Evolutionary conservation across 2,888 invertebrate species (phyloP).

Genomic region (Linnaemya vulpina): DNA sequence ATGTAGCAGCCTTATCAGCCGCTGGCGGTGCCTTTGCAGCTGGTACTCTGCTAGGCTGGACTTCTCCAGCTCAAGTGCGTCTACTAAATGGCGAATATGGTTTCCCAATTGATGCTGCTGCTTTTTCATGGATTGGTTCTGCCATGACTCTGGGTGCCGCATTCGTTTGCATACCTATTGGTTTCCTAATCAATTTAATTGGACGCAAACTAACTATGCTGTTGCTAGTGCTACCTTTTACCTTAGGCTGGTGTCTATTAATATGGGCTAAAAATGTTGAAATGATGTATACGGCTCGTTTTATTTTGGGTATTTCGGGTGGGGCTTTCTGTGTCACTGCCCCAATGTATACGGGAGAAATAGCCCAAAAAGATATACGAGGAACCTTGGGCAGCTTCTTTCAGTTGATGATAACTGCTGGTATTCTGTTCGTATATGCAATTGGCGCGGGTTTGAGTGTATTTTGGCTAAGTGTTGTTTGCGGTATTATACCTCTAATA

Average conservation of each 20-base stretch:
- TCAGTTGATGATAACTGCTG: constrained; percentile 92
- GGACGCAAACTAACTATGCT: constrained; percentile 88
- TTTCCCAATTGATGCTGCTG: constrained; percentile 84
- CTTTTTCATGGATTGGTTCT: constrained; percentile 89
- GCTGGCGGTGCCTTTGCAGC: constrained; percentile 91
- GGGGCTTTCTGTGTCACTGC: constrained; percentile 93
- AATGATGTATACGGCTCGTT: constrained; percentile 81
- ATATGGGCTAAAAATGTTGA: constrained; percentile 87
- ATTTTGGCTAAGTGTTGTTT: constrained; percentile 79
- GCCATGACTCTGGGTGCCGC: constrained; percentile 89
- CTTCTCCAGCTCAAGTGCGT: constrained; percentile 86
- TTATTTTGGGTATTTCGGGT: constrained; percentile 82
- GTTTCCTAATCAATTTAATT: constrained; percentile 87
- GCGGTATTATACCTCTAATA: constrained; percentile 84
- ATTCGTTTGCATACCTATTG: constrained; percentile 88
- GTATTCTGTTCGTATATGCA: constrained; percentile 90
- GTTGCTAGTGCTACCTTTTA: constrained; percentile 85
- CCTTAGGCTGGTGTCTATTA: constrained; percentile 89
- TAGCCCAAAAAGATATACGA: constrained; percentile 91
- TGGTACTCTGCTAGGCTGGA: constrained; percentile 91
- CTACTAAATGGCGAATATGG: constrained; percentile 76
- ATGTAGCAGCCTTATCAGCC: constrained; percentile 84
- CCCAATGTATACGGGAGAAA: constrained; percentile 93
- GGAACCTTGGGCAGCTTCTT: constrained; percentile 94
- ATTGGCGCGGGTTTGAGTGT: constrained; percentile 84